Conservation (phyloP, 2,797 vertebrate species). For the Gambelia wislizenii region DNA sequence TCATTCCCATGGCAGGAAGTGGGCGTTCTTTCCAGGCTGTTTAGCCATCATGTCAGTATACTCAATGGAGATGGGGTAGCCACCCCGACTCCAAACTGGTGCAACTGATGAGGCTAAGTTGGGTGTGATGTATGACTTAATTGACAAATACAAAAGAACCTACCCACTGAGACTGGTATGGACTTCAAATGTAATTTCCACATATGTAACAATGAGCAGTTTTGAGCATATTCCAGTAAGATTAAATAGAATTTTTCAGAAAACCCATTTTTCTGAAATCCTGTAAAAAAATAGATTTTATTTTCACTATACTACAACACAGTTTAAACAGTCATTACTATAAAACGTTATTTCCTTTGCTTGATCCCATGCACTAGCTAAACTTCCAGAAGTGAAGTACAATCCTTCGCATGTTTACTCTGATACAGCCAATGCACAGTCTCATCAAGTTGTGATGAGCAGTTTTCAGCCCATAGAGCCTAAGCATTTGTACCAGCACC, state of each 20-base stretch:
- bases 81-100: background rate
- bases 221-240: constrained; percentile 88
- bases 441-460: background rate
- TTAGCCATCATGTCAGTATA: background rate
- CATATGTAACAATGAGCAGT: constrained; percentile 91
- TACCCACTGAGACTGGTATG: constrained; percentile 88
- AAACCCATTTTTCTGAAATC: constrained; percentile 80
- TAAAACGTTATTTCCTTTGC: background rate
- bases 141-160: constrained; percentile 60
- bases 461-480: background rate
- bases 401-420: background rate
- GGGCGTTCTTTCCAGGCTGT: no score
- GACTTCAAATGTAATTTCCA: constrained; percentile 96
- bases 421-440: background rate
- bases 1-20: background rate
- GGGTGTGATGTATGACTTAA: background rate
- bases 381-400: background rate
- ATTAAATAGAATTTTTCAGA: constrained; percentile 95
- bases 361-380: background rate
- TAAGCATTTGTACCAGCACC: background rate
- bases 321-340: background rate
- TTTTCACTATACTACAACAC: background rate
- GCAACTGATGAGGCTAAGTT: no score
- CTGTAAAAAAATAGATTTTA: constrained; percentile 66
- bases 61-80: background rate